phyloP scores from a whole-genome alignment of 2,113 vertebrate genomes.

The zebrafish (Danio rerio) region DNA sequence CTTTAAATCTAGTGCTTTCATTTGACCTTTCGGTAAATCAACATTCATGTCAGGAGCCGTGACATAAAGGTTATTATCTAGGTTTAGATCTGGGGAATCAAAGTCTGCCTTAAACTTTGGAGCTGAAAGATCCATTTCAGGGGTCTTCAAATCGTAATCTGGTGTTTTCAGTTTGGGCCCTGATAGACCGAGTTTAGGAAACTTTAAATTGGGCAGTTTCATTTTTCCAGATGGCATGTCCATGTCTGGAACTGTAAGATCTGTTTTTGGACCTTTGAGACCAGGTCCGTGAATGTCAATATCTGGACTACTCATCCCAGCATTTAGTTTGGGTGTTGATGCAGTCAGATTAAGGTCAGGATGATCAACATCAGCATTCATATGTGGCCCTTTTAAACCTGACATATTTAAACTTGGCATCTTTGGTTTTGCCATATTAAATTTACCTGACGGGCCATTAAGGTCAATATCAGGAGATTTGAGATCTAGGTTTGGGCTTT shows the following conservation, averaged over 20 bases:
- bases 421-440: slow-evolving; percentile 59
- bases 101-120: slow-evolving; percentile 66
- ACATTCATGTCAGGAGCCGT: slow-evolving; percentile 48
- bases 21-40: slow-evolving; percentile 20
- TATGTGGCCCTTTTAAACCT: background rate
- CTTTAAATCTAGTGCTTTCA: slow-evolving; percentile 41
- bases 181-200: slow-evolving; percentile 65
- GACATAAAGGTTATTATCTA: slow-evolving; percentile 56
- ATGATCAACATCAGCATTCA: slow-evolving; percentile 59
- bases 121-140: slow-evolving; percentile 52
- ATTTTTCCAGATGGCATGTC: slow-evolving; percentile 60
- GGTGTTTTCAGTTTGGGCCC: slow-evolving; percentile 40
- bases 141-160: slow-evolving; percentile 35
- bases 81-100: slow-evolving; percentile 50
- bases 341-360: slow-evolving; percentile 51
- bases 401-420: slow-evolving; percentile 6
- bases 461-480: slow-evolving; percentile 49
- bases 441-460: slow-evolving; percentile 11
- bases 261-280: slow-evolving; percentile 55
- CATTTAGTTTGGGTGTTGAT: slow-evolving; percentile 39
- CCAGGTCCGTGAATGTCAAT: slow-evolving; percentile 54
- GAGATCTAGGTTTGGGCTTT: slow-evolving; percentile 26
- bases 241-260: too few relatives aligned
- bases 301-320: slow-evolving; percentile 56
- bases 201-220: slow-evolving; percentile 60